A percentile compares a stretch with the other conserved stretches of the same genome.
Conservation (phyloP, 2,888 invertebrate genomes). For the Dryococelus australis region DNA sequence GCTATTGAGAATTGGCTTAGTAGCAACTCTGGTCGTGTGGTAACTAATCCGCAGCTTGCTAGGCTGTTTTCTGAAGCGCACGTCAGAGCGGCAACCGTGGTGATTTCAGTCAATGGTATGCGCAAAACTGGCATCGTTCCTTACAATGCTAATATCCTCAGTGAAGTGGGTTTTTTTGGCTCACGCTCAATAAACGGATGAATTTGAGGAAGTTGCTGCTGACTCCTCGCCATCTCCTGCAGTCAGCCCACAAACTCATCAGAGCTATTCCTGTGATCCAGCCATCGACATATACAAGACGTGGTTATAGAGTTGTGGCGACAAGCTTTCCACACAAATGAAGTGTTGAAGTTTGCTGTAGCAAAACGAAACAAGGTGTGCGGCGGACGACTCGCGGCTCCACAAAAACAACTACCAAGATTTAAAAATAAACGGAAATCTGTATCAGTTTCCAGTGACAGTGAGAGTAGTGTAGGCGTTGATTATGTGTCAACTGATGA, state of each 20-base stretch:
- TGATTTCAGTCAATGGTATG: slow-evolving; percentile 19
- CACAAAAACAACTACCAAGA: not conserved
- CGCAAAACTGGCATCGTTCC: slow-evolving; percentile 29
- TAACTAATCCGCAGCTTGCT: no score
- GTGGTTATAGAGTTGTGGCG: not conserved
- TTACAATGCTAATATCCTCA: no score
- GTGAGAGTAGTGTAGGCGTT: no score
- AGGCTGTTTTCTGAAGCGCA: no score
- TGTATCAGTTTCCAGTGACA: no score
- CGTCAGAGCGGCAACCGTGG: slow-evolving; percentile 16
- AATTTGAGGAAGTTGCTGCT: not conserved
- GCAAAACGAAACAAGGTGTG: not conserved
- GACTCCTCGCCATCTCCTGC: not conserved
- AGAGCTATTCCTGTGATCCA: not conserved
- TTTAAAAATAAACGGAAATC: not conserved
- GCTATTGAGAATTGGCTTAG: no score
- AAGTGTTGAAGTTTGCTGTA: not conserved
- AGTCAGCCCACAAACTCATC: not conserved
- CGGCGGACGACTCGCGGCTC: not conserved
- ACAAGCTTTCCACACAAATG: not conserved
- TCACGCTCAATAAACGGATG: not conserved
- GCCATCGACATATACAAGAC: not conserved
- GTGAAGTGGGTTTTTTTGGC: not conserved
- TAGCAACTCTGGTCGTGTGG: no score
- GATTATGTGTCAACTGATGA: no score